Evolutionary conservation across 2,888 invertebrate species (phyloP), one percentile per base, ranked within the genome.

Genomic region (Dasypolia templi): DNA sequence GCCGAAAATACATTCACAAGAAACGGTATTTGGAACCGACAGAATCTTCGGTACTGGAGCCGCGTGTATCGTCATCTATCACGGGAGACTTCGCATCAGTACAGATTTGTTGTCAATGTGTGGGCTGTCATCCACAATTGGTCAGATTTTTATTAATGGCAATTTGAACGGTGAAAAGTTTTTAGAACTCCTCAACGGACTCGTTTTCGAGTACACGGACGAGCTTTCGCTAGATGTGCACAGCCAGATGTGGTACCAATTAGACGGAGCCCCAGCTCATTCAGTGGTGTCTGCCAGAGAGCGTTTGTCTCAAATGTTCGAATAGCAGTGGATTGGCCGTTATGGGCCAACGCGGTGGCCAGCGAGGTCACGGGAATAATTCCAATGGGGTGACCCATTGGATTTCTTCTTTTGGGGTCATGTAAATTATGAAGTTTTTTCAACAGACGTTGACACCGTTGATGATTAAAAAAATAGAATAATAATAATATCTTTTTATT

Each of bases 321-420:
- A 29, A 66, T 42, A 55, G 22, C 66, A 55, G 29, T 55, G 22
- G 53, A 66, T 55, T 66, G 66, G 66, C 42, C 29, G 42, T 55
- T 55, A 9, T 51, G 35, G 35, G 55, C 42, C 29, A 55, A 11
- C 3, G 65, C 42, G 42, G 4, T 66, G 22, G 26, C 42, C 53
- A 14, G 53, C 29, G 11, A 66, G 29, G 55, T 29, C 53, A 12
- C 61, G 19, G 0, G n/a, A n/a, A n/a, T n/a, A n/a, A n/a, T n/a
- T n/a, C n/a, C n/a, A n/a, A n/a, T n/a, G n/a, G n/a, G n/a, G n/a
- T n/a, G 59, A 68, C 11, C 66, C 58, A 3, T n/a, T 67, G 0
- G 32, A 67, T 59, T 67, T 67, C 0, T 62, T 62, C 5, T 12
- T 68, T 29, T 66, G 55, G 66, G 55, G 68, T n/a, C 68, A 49